Conservation (phyloP, 2,888 invertebrate genomes). For the Drosophila peninsularis region DNA sequence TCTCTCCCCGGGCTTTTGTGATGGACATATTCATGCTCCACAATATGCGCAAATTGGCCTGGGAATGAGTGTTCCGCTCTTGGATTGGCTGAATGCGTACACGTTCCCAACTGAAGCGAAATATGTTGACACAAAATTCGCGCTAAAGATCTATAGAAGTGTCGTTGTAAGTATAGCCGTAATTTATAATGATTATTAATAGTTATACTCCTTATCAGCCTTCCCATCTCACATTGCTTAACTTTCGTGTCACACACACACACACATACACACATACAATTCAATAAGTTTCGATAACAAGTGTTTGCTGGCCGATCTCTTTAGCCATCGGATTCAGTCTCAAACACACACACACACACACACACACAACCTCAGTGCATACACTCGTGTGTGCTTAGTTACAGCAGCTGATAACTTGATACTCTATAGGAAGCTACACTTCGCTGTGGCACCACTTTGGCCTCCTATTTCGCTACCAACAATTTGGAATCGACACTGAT, state of each 20-base stretch:
- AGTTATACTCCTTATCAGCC: constrained; percentile 39
- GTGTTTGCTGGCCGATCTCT: constrained; percentile 1
- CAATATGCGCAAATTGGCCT: constrained; percentile 94
- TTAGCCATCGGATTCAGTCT: background rate
- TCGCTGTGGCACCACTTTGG: constrained; percentile 93
- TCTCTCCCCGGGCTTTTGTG: constrained; percentile 94
- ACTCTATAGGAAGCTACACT: constrained; percentile 89
- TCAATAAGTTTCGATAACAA: constrained; percentile 8
- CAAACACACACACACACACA: background rate
- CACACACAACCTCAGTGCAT: background rate
- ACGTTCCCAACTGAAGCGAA: constrained; percentile 93
- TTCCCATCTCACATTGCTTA: constrained; percentile 1
- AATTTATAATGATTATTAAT: constrained; percentile 2
- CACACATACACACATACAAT: background rate
- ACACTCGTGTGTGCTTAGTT: background rate
- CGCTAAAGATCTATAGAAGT: constrained; percentile 89
- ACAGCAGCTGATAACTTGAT: constrained; percentile 42
- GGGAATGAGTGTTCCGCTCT: constrained; percentile 91
- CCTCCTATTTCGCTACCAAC: constrained; percentile 94
- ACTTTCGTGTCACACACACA: background rate
- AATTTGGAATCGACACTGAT: constrained; percentile 89
- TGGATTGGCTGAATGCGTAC: constrained; percentile 94
- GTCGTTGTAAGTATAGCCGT: constrained; percentile 89
- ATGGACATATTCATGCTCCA: constrained; percentile 95
- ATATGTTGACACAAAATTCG: constrained; percentile 89